Evolutionary conservation across 1,140 invertebrate species (phyloP).

Genomic region (Zaprionus inermis): DNA sequence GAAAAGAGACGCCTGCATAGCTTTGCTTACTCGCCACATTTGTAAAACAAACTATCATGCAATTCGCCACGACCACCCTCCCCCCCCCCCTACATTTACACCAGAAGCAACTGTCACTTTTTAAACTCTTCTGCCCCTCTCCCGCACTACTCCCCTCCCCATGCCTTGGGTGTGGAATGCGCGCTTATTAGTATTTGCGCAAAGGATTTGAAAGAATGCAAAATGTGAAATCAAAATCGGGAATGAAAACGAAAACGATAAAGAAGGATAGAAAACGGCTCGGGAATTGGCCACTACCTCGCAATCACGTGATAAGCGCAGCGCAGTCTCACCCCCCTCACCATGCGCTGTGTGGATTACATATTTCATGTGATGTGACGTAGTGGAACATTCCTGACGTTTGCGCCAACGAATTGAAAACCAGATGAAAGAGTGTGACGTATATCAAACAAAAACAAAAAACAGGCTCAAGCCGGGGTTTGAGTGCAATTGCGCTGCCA

Average conservation of each 20-base stretch:
- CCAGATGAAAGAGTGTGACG: neutral
- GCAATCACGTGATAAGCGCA: conserved; percentile 75
- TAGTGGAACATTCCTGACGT: conserved; percentile 83
- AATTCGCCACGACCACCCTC: no score
- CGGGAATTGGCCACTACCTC: conserved; percentile 83
- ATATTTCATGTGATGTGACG: conserved; percentile 84
- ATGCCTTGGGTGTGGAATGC: conserved; percentile 2
- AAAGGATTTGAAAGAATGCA: conserved; percentile 27
- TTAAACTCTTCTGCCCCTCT: neutral
- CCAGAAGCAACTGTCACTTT: neutral
- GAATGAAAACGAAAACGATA: neutral
- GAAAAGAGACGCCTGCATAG: neutral
- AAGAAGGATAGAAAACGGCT: conserved; percentile 35
- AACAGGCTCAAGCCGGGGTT: no score
- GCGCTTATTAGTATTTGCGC: conserved; percentile 41
- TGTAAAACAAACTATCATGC: conserved; percentile 50
- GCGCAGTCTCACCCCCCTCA: conserved; percentile 8
- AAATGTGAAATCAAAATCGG: neutral
- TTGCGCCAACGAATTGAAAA: conserved; percentile 35
- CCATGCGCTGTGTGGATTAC: conserved; percentile 36
- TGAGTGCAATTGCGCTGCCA: no score
- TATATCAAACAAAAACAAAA: no score
- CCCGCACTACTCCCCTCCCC: neutral
- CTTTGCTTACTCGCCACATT: conserved; percentile 34
- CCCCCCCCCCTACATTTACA: no score